These are phyloP conservation scores for Regulus satrapa DNA, from an alignment of 2,113 vertebrate species.

Conservation along the genomic window DNA sequence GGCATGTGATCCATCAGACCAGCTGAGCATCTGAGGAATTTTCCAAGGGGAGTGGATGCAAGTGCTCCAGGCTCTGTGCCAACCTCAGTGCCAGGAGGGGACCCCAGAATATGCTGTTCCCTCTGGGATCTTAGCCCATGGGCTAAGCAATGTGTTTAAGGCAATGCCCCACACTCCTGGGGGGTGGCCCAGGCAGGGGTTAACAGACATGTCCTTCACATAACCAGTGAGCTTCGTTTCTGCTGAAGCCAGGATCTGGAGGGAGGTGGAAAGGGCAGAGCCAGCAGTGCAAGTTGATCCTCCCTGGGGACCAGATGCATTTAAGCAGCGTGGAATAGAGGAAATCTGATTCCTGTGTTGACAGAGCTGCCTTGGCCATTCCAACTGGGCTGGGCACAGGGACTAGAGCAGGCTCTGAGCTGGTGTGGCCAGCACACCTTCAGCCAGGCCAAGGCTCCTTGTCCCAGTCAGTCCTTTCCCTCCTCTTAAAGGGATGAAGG, in stretches of 20 bases:
- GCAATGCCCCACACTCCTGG: background rate
- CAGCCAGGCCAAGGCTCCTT: background rate
- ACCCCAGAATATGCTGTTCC: accelerated
- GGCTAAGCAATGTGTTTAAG: background rate
- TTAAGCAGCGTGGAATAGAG: background rate
- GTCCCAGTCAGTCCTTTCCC: background rate
- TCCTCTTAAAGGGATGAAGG: background rate
- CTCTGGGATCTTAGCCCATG: background rate
- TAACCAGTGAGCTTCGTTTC: background rate
- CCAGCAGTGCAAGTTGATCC: slow-evolving; percentile 14
- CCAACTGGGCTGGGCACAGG: background rate
- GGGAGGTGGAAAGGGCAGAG: slow-evolving; percentile 12
- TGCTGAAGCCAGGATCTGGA: background rate
- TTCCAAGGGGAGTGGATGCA: background rate
- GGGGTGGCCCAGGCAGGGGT: background rate
- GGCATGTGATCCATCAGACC: background rate
- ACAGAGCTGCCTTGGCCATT: background rate
- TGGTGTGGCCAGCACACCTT: accelerated
- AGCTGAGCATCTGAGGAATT: background rate
- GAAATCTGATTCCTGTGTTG: slow-evolving; percentile 14
- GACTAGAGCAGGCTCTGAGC: background rate
- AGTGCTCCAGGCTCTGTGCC: background rate
- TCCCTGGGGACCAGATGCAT: background rate
- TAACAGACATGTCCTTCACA: background rate
- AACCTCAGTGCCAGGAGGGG: background rate